phyloP scores from a whole-genome alignment of 1,140 invertebrate species.

The Ceratina calcarata region DNA sequence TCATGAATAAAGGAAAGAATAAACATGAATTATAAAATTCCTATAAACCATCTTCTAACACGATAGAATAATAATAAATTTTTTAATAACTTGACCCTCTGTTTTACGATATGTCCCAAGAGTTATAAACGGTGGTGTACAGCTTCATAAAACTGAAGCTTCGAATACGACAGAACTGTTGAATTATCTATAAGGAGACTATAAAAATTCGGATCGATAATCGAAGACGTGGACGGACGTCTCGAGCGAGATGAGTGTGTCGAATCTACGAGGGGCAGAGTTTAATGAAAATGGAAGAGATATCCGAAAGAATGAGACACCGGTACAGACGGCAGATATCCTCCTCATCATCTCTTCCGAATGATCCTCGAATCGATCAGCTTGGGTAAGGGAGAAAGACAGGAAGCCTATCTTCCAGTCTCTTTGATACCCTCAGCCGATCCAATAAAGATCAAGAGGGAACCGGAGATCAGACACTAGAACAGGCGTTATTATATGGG shows the following conservation, averaged over 20 bases:
- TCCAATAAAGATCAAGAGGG: constrained; percentile 41
- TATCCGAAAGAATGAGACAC: not conserved
- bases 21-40: too few relatives aligned
- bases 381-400: not conserved
- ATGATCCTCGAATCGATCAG: constrained; percentile 29
- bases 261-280: not conserved
- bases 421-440: constrained; percentile 33
- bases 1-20: too few relatives aligned
- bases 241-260: not conserved
- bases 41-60: too few relatives aligned
- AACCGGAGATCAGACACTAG: constrained; percentile 12
- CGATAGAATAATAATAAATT: too few relatives aligned
- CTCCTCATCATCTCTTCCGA: constrained; percentile 34
- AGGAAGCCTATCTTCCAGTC: constrained; percentile 21
- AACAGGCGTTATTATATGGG: constrained; percentile 42
- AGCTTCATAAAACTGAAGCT: too few relatives aligned
- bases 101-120: too few relatives aligned
- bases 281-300: constrained; percentile 46
- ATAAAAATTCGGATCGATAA: too few relatives aligned
- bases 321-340: constrained; percentile 6
- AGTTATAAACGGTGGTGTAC: too few relatives aligned
- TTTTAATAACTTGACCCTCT: too few relatives aligned
- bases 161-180: too few relatives aligned
- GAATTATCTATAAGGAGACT: too few relatives aligned
- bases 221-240: too few relatives aligned